Evolutionary conservation across 2,797 vertebrate species (phyloP), one percentile per base, ranked within the genome.

Genomic region (Paratrypauchen microcephalus): DNA sequence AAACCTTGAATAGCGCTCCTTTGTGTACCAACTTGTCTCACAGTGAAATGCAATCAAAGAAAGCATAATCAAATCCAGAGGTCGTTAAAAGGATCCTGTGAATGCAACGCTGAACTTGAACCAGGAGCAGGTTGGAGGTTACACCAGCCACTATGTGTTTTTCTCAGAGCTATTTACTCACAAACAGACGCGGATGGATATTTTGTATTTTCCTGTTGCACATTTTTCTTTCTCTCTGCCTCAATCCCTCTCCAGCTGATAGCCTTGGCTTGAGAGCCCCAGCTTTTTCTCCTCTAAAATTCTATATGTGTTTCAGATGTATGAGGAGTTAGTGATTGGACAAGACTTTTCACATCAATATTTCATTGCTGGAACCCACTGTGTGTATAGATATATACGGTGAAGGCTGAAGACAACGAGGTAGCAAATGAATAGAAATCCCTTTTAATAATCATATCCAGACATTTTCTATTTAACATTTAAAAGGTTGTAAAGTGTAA

Each of bases 241-340:
- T 80, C 58, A 11, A 9, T 71, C 79, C 48, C 66, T 75, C 67
- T 82, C 67, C 62, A 75, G 71, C 78, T 86, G 86, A 90, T 83
- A 89, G 80, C 78, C 80, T 79, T 82, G 79, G 76, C 74, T 82
- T 83, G 68, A 83, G 76, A 86, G 61, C 74, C 72, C 75, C 64
- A 66, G 75, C 82, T 79, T 19, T 50, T 28, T 76, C 79, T 84
- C 64, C 73, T 86, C 57, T 77, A 69, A 84, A 85, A 87, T 82
- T 76, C 83, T 72, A 72, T 78, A 80, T 86, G 75, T 76, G 76
- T 80, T 80, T 84, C 75, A 82, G 56, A 82, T 74, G 76, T 82
- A 81, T 71, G 65, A 74, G 66, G 74, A 85, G 78, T 85, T 80
- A 18, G 71, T 72, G 77, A 79, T 84, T 83, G 73, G 71, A 81